phyloP scores from a whole-genome alignment of 2,113 vertebrate species.

The Marmota monax region DNA sequence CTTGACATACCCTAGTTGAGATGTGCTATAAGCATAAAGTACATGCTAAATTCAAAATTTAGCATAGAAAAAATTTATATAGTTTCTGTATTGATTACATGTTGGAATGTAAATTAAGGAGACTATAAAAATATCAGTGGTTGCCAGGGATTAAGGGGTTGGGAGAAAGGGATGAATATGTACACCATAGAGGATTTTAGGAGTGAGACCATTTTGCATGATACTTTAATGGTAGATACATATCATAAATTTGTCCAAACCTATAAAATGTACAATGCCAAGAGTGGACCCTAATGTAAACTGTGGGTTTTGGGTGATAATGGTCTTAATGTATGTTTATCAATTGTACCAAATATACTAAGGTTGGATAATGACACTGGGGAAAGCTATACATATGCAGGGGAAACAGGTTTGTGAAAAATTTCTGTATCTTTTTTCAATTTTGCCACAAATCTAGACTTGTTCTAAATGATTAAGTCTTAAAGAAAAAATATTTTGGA shows the following conservation, averaged over 20 bases:
- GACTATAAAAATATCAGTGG: background rate
- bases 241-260: background rate
- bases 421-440: background rate
- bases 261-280: background rate
- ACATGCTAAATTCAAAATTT: background rate
- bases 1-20: background rate
- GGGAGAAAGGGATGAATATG: background rate
- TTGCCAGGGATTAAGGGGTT: background rate
- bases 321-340: background rate
- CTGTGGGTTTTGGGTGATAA: background rate
- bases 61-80: background rate
- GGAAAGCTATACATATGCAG: background rate
- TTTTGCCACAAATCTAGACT: conserved; percentile 12
- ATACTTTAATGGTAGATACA: background rate
- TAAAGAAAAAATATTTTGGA: background rate
- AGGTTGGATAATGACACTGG: background rate
- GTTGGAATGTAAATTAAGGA: background rate
- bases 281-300: background rate
- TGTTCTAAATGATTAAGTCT: background rate
- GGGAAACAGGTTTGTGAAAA: background rate
- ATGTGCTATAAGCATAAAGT: background rate
- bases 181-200: background rate
- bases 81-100: conserved; percentile 33
- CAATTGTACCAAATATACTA: background rate
- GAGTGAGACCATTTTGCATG: background rate